A percentile compares a stretch with the other conserved stretches of the same genome.
Conservation (phyloP, 2,113 vertebrate species). For the Bos taurus region DNA sequence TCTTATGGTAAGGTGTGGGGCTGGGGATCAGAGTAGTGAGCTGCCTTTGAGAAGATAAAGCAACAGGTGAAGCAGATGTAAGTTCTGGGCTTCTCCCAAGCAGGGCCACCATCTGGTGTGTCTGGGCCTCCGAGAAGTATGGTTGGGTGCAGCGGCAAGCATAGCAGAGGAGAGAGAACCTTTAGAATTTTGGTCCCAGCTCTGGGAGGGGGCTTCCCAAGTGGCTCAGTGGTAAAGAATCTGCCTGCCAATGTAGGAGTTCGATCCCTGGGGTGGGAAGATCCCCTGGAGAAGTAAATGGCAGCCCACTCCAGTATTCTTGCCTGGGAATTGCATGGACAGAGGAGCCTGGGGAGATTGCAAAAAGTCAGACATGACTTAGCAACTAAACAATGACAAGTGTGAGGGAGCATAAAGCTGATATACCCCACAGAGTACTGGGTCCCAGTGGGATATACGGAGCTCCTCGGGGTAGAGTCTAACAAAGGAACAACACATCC, state of each 20-base stretch:
- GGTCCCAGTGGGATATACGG: too few relatives aligned
- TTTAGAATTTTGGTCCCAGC: not conserved
- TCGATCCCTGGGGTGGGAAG: not conserved
- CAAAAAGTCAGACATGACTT: not conserved
- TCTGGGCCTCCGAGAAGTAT: not conserved
- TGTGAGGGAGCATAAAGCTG: not conserved
- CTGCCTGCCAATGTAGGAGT: not conserved
- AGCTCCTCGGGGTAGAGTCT: not conserved
- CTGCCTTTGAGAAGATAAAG: not conserved
- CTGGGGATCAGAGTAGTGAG: not conserved
- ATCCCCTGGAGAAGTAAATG: not conserved
- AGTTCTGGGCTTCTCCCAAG: not conserved
- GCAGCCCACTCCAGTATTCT: not conserved
- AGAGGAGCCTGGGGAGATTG: not conserved
- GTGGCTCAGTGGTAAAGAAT: not conserved
- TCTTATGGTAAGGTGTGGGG: not conserved
- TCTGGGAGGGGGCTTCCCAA: not conserved
- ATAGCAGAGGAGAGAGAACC: not conserved
- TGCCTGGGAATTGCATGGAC: not conserved
- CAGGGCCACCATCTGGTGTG: not conserved
- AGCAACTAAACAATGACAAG: not conserved
- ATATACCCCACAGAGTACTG: not conserved
- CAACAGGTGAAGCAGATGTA: not conserved
- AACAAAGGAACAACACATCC: not conserved
- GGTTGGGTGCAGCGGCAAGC: not conserved